phyloP scores from a whole-genome alignment of 2,797 vertebrate species.

The Fistularia tabacaria region DNA sequence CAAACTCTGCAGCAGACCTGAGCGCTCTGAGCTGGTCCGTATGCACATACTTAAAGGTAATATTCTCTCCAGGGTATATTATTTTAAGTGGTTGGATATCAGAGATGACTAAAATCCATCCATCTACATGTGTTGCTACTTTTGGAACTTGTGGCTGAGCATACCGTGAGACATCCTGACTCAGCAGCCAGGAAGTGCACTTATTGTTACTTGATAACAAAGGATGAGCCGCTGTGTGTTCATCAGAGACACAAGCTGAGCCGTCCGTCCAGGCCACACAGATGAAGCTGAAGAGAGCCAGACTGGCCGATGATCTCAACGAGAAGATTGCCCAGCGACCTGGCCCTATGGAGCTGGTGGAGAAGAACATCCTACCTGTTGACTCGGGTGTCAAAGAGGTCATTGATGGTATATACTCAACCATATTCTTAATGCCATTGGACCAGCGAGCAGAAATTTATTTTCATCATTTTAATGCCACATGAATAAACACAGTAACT shows the following conservation, averaged over 20 bases:
- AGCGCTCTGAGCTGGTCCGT: conserved; percentile 90
- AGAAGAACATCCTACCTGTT: conserved; percentile 96
- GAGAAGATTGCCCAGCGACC: conserved; percentile 93
- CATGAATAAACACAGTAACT: too few relatives aligned
- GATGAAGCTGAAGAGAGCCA: conserved; percentile 92
- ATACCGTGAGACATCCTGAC: conserved; percentile 43
- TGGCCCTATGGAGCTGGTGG: conserved; percentile 93
- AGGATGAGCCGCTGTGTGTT: conserved; percentile 33
- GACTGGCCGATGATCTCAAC: conserved; percentile 89
- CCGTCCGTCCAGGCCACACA: conserved; percentile 93
- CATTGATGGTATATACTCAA: conserved; percentile 73
- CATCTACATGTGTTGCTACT: conserved; percentile 6
- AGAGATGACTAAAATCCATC: conserved; percentile 20
- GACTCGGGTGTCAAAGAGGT: conserved; percentile 82
- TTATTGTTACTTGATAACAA: conserved; percentile 14
- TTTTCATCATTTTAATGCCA: too few relatives aligned
- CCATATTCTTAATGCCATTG: neutral
- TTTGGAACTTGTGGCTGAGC: conserved; percentile 21
- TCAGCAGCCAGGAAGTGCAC: conserved; percentile 14
- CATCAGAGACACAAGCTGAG: conserved; percentile 88
- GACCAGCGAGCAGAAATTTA: neutral
- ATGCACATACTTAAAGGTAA: conserved; percentile 97
- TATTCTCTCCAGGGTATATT: conserved; percentile 2
- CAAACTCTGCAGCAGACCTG: conserved; percentile 91
- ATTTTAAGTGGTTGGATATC: conserved; percentile 9